Conservation (phyloP, 2,888 invertebrate genomes). For the Heteropelma amictum region DNA sequence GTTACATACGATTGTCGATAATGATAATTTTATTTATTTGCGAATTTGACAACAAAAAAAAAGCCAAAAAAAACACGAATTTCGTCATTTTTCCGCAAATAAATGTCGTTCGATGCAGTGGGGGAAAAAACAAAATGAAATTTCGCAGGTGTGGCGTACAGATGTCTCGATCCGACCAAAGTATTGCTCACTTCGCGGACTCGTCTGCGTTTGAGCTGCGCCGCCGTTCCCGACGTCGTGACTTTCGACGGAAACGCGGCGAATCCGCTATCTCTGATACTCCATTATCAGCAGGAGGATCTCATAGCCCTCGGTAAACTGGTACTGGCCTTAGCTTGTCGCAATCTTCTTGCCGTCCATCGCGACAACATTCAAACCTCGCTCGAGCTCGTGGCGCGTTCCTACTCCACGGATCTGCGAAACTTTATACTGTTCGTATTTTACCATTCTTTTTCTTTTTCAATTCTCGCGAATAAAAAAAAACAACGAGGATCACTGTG, state of each 20-base stretch:
- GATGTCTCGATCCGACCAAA: constrained; percentile 95
- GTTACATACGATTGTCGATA: too few relatives aligned
- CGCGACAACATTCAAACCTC: constrained; percentile 92
- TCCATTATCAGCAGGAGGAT: constrained; percentile 94
- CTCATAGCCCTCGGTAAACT: constrained; percentile 93
- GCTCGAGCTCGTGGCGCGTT: constrained; percentile 91
- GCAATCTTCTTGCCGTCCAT: constrained; percentile 91
- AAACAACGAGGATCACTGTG: too few relatives aligned
- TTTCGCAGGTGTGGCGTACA: constrained; percentile 86
- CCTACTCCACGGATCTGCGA: constrained; percentile 95
- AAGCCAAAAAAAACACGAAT: not conserved
- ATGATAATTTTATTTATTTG: too few relatives aligned
- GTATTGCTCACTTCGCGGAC: constrained; percentile 88
- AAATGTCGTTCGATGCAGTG: not conserved
- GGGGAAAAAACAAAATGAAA: too few relatives aligned
- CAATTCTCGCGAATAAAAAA: constrained; percentile 80
- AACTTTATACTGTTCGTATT: constrained; percentile 92
- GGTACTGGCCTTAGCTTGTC: constrained; percentile 95
- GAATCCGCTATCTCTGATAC: constrained; percentile 83
- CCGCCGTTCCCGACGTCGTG: constrained; percentile 89
- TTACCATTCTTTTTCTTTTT: not conserved
- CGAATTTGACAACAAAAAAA: not conserved
- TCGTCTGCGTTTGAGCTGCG: constrained; percentile 89
- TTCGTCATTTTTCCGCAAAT: not conserved
- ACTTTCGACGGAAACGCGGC: constrained; percentile 85